These are phyloP conservation scores for Gnathonemus longibarbis DNA, from an alignment of 2,113 vertebrate species.

Conservation along the genomic window DNA sequence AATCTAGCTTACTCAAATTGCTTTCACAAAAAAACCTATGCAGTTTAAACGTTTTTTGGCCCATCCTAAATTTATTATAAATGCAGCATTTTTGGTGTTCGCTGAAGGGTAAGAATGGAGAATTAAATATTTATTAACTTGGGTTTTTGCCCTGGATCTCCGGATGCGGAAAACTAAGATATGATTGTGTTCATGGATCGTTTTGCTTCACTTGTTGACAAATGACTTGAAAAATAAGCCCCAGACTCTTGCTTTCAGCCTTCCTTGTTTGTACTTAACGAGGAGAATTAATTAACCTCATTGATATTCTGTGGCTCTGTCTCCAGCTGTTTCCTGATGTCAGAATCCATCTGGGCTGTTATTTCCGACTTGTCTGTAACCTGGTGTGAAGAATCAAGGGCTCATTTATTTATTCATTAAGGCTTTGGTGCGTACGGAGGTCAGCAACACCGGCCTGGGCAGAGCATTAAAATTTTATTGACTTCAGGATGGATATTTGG, in stretches of 20 bases:
- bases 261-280: conserved; percentile 55
- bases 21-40: not conserved
- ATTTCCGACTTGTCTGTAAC: conserved; percentile 13
- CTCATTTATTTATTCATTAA: conserved; percentile 8
- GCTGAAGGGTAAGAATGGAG: conserved; percentile 29
- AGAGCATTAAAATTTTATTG: not conserved
- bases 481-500: not conserved
- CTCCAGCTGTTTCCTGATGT: conserved; percentile 44
- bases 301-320: conserved; percentile 52
- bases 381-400: not conserved
- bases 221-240: conserved; percentile 37
- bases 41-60: not conserved
- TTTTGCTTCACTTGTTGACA: conserved; percentile 25
- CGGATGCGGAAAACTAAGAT: conserved; percentile 20
- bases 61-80: conserved; percentile 13
- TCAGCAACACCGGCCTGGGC: not conserved
- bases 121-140: conserved; percentile 36
- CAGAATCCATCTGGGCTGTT: conserved; percentile 21
- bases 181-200: conserved; percentile 30
- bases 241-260: conserved; percentile 35
- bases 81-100: conserved; percentile 30
- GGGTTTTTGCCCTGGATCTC: conserved; percentile 41
- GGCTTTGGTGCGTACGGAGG: not conserved
- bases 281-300: conserved; percentile 60
- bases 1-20: not conserved